phyloP scores from a whole-genome alignment of 2,113 vertebrate species.

The Cyphomyrus discorhynchus region DNA sequence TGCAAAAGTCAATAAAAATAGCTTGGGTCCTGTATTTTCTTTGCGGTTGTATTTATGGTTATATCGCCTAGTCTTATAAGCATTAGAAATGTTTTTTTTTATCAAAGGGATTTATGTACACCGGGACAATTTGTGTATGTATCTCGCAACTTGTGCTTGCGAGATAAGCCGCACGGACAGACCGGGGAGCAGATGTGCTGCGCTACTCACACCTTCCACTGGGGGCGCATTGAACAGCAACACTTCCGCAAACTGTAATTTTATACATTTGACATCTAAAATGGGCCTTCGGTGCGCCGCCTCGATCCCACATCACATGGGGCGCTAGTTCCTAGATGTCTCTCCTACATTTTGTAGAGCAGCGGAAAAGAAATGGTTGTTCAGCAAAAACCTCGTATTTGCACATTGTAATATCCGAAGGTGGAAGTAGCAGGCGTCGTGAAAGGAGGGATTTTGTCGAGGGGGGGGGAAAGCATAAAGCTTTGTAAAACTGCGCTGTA shows the following conservation, averaged over 20 bases:
- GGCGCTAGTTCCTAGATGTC: slow-evolving; percentile 45
- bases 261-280: slow-evolving; percentile 40
- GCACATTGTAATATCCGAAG: slow-evolving; percentile 9
- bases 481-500: neutral
- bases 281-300: slow-evolving; percentile 35
- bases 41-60: neutral
- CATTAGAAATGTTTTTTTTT: neutral
- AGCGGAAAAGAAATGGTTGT: slow-evolving; percentile 25
- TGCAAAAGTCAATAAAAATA: neutral
- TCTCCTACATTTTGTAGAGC: slow-evolving; percentile 46
- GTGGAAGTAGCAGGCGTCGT: neutral
- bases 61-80: neutral
- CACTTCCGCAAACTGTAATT: slow-evolving; percentile 43
- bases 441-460: slow-evolving; percentile 10
- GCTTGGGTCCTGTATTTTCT: neutral
- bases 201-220: slow-evolving; percentile 25
- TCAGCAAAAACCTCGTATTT: neutral
- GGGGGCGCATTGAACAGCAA: slow-evolving; percentile 24
- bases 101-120: neutral
- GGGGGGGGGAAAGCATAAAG: neutral
- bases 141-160: neutral
- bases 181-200: neutral
- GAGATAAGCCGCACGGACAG: neutral
- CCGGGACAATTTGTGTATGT: neutral
- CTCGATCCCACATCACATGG: slow-evolving; percentile 40